Base-by-base conservation (phyloP, 2,888 invertebrate species). In the Nephrotoma appendiculata region DNA sequence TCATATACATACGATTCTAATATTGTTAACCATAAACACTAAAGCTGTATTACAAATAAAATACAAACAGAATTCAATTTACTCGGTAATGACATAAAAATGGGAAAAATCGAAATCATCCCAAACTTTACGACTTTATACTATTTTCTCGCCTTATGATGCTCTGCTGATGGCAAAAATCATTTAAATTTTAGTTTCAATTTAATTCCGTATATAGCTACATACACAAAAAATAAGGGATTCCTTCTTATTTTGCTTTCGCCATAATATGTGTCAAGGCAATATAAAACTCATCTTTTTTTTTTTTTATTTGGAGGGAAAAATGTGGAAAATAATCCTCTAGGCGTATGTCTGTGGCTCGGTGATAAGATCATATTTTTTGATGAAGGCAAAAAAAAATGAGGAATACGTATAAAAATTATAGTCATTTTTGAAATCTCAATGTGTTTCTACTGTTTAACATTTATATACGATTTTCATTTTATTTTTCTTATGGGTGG, bases 311-410 rank as follows among this genome's bases (percentile, higher is more conserved):
- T 84, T 42, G n/a, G 15, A 41, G 41, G 41, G n/a, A n/a, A n/a
- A 43, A 85, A 85, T 7, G 19, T 85, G 44, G 44, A 44, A 85
- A 44, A 85, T 85, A 85, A 85, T 85, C 85, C 44, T 85, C 44
- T 45, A 44, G 85, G 85, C 85, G 85, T 85, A 85, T 85, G 85
- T 85, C 85, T 85, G 85, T 85, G 44, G 85, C 19, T 85, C 11
- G 44, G 19, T 19, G 85, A 85, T 85, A 85, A 85, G 43, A 85
- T 85, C 85, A 85, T 84, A 84, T 84, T 43, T 84, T 84, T 43
- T 84, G 43, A 84, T 84, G 84, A 84, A 71, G 71, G 71, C 71
- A 71, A 71, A 71, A 71, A n/a, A 71, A 12, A 48, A 48, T 71
- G 71, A 71, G 31, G 71, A 31, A 71, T 71, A 31, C 31, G 5